phyloP scores from a whole-genome alignment of 1,140 invertebrate genomes.

The Polypedilum pembai region DNA sequence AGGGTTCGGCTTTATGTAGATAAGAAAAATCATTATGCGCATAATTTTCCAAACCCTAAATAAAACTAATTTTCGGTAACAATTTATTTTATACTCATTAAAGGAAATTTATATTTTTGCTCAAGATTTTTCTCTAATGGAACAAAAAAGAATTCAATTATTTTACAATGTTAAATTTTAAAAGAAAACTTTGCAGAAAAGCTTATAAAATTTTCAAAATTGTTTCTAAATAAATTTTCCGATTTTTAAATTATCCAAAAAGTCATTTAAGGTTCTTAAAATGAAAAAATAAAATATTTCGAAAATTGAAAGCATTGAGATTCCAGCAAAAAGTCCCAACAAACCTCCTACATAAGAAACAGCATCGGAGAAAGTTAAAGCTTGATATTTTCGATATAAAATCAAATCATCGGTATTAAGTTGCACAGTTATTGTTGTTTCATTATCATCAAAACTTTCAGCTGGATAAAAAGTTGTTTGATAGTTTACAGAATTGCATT shows the following conservation, averaged over 20 bases:
- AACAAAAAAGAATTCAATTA: too few species aligned
- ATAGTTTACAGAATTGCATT: slow-evolving; percentile 45
- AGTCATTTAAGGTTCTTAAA: background rate
- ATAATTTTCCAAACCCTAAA: too few species aligned
- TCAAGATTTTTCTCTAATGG: too few species aligned
- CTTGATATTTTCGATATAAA: background rate
- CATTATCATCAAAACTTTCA: background rate
- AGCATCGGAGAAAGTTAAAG: slow-evolving; percentile 41
- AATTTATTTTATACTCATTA: too few species aligned
- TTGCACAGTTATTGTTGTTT: slow-evolving; percentile 38
- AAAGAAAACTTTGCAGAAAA: too few species aligned
- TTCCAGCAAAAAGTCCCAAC: slow-evolving; percentile 51
- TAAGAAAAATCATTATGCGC: too few species aligned
- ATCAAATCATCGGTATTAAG: background rate
- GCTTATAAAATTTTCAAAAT: too few species aligned
- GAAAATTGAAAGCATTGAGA: slow-evolving; percentile 49
- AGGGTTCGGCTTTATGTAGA: too few species aligned
- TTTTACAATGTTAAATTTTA: too few species aligned
- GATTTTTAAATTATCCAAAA: background rate
- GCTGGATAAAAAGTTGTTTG: slow-evolving; percentile 45
- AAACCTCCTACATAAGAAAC: slow-evolving; percentile 52
- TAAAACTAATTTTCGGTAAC: too few species aligned
- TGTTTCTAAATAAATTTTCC: too few species aligned
- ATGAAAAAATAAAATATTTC: slow-evolving; percentile 46
- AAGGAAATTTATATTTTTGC: too few species aligned